phyloP scores from a whole-genome alignment of 1,140 invertebrate species.

The Acromyrmex heyeri region DNA sequence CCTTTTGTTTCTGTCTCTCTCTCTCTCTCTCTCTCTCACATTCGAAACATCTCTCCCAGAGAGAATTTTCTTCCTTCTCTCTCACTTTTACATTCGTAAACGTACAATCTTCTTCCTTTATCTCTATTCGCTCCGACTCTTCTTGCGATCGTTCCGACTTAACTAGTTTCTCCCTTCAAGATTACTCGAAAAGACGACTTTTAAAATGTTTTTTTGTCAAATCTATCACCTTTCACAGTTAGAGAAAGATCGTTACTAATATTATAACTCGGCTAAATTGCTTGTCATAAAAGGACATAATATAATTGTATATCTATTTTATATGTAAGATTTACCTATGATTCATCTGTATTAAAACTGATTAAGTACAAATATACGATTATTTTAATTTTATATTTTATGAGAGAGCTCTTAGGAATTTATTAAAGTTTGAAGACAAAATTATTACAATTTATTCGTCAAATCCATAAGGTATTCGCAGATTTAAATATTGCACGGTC shows the following conservation, averaged over 20 bases:
- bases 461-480: neutral
- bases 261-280: neutral
- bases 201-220: neutral
- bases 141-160: slow-evolving; percentile 35
- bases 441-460: neutral
- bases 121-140: slow-evolving; percentile 14
- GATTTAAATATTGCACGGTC: slow-evolving; percentile 14
- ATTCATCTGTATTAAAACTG: neutral
- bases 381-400: neutral
- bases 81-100: neutral
- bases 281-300: neutral
- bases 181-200: slow-evolving; percentile 12
- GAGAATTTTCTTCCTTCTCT: slow-evolving; percentile 14
- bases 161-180: neutral
- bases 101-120: slow-evolving; percentile 21
- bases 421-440: neutral
- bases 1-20: neutral
- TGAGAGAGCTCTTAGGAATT: neutral
- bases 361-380: too few relatives aligned
- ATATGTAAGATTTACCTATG: neutral
- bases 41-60: slow-evolving; percentile 9
- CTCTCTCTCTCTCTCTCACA: neutral
- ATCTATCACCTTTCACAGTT: slow-evolving; percentile 11
- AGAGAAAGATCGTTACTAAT: neutral
- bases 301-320: neutral